phyloP scores from a whole-genome alignment of 2,113 vertebrate species.

The Salvator merianae region DNA sequence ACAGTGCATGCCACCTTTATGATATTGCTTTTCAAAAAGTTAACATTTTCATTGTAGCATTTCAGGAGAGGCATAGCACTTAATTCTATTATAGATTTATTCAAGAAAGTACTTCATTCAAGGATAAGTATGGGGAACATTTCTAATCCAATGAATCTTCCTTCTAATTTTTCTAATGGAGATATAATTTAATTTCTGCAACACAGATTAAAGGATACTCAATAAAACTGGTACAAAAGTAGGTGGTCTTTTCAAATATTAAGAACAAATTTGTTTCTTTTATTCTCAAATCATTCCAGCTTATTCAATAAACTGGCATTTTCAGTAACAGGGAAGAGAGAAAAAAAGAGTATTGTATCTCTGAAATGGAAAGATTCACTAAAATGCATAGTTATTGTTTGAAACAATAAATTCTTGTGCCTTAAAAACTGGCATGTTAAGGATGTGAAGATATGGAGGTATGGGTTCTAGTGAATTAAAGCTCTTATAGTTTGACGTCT shows the following conservation, averaged over 20 bases:
- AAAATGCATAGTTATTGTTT: not conserved
- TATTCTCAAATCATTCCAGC: conserved; percentile 26
- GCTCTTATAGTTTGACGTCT: not conserved
- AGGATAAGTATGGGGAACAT: conserved; percentile 55
- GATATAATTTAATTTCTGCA: conserved; percentile 74
- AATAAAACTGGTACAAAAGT: conserved; percentile 46
- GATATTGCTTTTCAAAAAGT: conserved; percentile 41
- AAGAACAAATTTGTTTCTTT: conserved; percentile 44
- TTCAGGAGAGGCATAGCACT: conserved; percentile 53
- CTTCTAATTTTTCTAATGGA: conserved; percentile 78
- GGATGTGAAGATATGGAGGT: no score
- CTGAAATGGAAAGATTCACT: not conserved
- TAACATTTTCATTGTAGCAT: conserved; percentile 55
- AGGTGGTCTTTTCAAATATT: conserved; percentile 57
- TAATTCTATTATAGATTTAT: conserved; percentile 71
- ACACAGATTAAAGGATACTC: conserved; percentile 67
- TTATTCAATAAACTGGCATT: conserved; percentile 28
- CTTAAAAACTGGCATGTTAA: not conserved
- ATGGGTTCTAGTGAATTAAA: not conserved
- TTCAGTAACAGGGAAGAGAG: conserved; percentile 25
- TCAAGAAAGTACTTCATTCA: conserved; percentile 67
- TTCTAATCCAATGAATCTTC: conserved; percentile 68
- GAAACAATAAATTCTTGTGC: not conserved
- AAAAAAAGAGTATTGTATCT: conserved; percentile 9
- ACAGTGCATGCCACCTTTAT: conserved; percentile 29